Evolutionary conservation across 92 coral and sea anemone genomes (phyloP).

Genomic region (Meandrina meandrites): DNA sequence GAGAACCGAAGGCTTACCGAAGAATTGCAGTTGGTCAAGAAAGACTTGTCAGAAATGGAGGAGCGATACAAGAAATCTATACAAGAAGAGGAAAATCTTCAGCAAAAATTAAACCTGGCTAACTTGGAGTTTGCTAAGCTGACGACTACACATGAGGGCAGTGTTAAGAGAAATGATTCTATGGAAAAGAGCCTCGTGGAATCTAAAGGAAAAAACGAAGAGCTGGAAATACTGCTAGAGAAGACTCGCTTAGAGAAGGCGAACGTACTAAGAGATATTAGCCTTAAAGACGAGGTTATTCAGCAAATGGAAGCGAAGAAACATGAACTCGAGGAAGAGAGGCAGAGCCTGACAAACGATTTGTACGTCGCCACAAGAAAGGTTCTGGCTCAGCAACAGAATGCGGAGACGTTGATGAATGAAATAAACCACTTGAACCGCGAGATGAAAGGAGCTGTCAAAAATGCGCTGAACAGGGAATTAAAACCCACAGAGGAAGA

Average conservation of each 20-base stretch:
- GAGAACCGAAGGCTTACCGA: slow-evolving; percentile 62
- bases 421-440: slow-evolving; percentile 67
- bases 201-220: slow-evolving; percentile 70
- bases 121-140: slow-evolving; percentile 72
- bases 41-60: slow-evolving; percentile 70
- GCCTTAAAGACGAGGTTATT: slow-evolving; percentile 66
- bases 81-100: slow-evolving; percentile 64
- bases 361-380: slow-evolving; percentile 80
- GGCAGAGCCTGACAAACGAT: slow-evolving; percentile 68
- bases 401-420: slow-evolving; percentile 70
- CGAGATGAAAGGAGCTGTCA: slow-evolving; percentile 63
- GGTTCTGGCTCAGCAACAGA: slow-evolving; percentile 77
- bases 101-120: slow-evolving; percentile 67
- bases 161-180: slow-evolving; percentile 61
- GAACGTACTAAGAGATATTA: slow-evolving; percentile 55
- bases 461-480: slow-evolving; percentile 52
- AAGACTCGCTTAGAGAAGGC: slow-evolving; percentile 75
- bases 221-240: slow-evolving; percentile 60
- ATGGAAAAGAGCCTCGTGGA: slow-evolving; percentile 72
- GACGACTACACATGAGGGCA: slow-evolving; percentile 61
- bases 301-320: slow-evolving; percentile 63
- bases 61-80: slow-evolving; percentile 63
- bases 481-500: slow-evolving; percentile 53
- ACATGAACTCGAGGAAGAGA: slow-evolving; percentile 69
- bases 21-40: slow-evolving; percentile 56